A percentile compares a stretch with the other conserved stretches of the same genome.
Conservation (phyloP, 2,888 invertebrate species). For the Amphipyra tragopoginis region DNA sequence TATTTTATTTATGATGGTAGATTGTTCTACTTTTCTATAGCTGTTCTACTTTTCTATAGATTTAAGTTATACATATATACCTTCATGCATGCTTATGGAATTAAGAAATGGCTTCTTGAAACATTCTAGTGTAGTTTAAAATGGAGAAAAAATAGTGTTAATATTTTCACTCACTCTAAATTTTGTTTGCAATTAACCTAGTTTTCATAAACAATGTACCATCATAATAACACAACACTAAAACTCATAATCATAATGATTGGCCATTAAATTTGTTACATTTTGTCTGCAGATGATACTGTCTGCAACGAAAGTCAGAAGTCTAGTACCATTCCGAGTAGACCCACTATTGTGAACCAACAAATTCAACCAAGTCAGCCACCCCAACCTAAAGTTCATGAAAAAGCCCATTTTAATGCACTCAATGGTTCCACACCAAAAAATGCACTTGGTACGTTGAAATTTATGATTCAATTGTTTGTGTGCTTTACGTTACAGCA, state of each 20-base stretch:
- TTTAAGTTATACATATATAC: neutral
- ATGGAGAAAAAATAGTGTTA: neutral
- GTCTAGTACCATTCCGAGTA: conserved; percentile 76
- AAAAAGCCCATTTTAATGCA: conserved; percentile 79
- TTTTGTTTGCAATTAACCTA: conserved; percentile 22
- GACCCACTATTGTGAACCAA: conserved; percentile 74
- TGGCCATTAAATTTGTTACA: conserved; percentile 60
- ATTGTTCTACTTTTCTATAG: conserved; percentile 34
- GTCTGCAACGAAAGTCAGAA: conserved; percentile 86
- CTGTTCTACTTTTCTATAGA: no score
- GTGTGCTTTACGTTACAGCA: conserved; percentile 37
- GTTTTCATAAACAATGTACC: conserved; percentile 52
- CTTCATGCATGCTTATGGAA: conserved; percentile 23
- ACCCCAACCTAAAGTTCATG: conserved; percentile 78
- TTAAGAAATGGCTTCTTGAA: conserved; percentile 20
- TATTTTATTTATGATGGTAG: conserved; percentile 51
- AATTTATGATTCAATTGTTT: conserved; percentile 53
- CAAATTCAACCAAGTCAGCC: conserved; percentile 58
- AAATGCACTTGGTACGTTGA: conserved; percentile 83
- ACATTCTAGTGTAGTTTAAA: neutral
- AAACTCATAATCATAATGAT: conserved; percentile 48
- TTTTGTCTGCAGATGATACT: conserved; percentile 87
- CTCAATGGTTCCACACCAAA: conserved; percentile 85
- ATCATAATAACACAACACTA: conserved; percentile 45
- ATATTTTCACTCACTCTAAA: conserved; percentile 2